A percentile compares a stretch with the other conserved stretches of the same genome.
phyloP scores from a whole-genome alignment of 2,113 vertebrate genomes.

The Ovibos moschatus region DNA sequence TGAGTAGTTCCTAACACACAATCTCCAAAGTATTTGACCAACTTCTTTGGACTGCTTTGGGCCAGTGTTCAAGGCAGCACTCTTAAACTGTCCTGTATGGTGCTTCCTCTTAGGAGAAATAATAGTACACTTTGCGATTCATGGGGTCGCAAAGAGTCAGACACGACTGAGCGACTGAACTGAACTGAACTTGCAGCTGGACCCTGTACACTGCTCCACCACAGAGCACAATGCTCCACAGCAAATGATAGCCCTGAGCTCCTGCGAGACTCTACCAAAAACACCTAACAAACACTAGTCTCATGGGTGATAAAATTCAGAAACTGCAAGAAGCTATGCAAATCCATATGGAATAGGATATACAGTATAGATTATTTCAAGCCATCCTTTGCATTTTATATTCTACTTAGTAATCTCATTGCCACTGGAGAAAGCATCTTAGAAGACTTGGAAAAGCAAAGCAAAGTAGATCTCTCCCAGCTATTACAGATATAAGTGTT shows the following conservation, averaged over 20 bases:
- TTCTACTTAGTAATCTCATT: conserved; percentile 62
- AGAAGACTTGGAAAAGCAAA: conserved; percentile 41
- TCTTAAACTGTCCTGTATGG: neutral
- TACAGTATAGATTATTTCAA: neutral
- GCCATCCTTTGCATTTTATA: neutral
- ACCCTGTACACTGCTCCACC: neutral
- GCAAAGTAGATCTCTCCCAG: neutral
- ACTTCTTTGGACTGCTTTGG: neutral
- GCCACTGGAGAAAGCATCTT: conserved; percentile 47
- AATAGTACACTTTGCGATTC: neutral
- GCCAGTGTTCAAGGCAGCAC: neutral
- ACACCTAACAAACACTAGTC: neutral
- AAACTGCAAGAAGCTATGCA: neutral
- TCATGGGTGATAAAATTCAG: neutral
- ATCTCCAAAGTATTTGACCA: neutral
- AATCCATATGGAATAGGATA: neutral
- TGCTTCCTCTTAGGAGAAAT: neutral
- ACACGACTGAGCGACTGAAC: too few species aligned
- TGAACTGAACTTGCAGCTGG: neutral
- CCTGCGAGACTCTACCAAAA: neutral
- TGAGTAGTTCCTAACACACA: neutral
- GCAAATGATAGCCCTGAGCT: neutral
- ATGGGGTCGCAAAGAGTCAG: too few species aligned
- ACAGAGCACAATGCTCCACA: neutral
- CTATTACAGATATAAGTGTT: neutral